These are phyloP conservation scores for Scaeva pyrastri DNA, from an alignment of 2,888 invertebrate species.

Conservation along the genomic window DNA sequence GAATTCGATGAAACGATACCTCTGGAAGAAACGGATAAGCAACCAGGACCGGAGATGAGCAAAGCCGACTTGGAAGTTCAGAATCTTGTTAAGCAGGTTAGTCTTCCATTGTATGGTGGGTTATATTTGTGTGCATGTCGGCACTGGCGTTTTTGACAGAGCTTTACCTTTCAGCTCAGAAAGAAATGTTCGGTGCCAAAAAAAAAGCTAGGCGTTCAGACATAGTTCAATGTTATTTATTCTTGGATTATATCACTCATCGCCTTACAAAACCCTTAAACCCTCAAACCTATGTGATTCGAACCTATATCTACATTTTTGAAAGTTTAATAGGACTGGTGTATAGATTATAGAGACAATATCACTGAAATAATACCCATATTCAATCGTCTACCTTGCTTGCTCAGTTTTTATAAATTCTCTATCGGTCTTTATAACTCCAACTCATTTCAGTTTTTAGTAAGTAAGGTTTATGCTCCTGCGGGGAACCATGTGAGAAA, in stretches of 20 bases:
- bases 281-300: too few relatives aligned
- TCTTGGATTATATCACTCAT: slow-evolving; percentile 83
- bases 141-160: slow-evolving; percentile 18
- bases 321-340: too few relatives aligned
- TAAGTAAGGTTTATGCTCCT: too few relatives aligned
- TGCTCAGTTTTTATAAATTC: too few relatives aligned
- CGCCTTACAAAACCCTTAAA: slow-evolving; percentile 75
- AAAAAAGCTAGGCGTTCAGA: slow-evolving; percentile 81
- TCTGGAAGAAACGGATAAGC: slow-evolving; percentile 86
- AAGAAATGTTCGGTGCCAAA: slow-evolving; percentile 53
- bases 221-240: slow-evolving; percentile 81
- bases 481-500: too few relatives aligned
- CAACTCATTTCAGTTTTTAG: too few relatives aligned
- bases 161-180: slow-evolving; percentile 28
- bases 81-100: slow-evolving; percentile 89
- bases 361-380: too few relatives aligned
- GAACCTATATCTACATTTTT: too few relatives aligned
- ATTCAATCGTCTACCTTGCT: too few relatives aligned
- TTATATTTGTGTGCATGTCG: not conserved
- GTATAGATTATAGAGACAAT: too few relatives aligned
- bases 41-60: slow-evolving; percentile 85
- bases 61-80: slow-evolving; percentile 90
- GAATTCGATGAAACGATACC: slow-evolving; percentile 98
- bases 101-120: slow-evolving; percentile 48
- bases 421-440: too few relatives aligned